These are phyloP conservation scores for Toxotes lorentzi DNA, from an alignment of 2,797 vertebrate genomes.

Conservation along the genomic window DNA sequence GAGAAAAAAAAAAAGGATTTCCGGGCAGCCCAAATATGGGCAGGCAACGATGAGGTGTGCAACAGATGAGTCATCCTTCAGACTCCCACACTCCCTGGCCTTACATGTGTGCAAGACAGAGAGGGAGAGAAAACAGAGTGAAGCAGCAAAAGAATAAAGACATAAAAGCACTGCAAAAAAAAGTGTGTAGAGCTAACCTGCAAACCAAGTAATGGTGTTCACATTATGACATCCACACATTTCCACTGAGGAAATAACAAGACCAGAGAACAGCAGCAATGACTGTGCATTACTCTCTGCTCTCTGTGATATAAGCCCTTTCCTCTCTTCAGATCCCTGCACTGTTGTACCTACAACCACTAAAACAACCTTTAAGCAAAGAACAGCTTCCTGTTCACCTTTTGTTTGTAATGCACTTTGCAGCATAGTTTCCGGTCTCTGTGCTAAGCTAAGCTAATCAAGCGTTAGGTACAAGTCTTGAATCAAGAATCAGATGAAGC, in stretches of 20 bases:
- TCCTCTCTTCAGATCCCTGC: slow-evolving; percentile 5
- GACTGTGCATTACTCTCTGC: slow-evolving; percentile 39
- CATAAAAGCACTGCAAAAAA: slow-evolving; percentile 58
- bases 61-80: slow-evolving; percentile 84
- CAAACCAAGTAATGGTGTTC: slow-evolving; percentile 55
- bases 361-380: background rate
- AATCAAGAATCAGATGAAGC: too few relatives aligned
- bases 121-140: slow-evolving; percentile 49
- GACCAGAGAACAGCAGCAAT: slow-evolving; percentile 14
- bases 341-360: background rate
- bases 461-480: too few relatives aligned
- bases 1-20: slow-evolving; percentile 64
- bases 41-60: slow-evolving; percentile 83
- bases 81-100: slow-evolving; percentile 76
- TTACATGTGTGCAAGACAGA: slow-evolving; percentile 75
- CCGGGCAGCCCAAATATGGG: slow-evolving; percentile 86
- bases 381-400: background rate
- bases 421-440: background rate
- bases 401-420: slow-evolving; percentile 15
- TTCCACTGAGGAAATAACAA: slow-evolving; percentile 38
- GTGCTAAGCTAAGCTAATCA: background rate
- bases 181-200: slow-evolving; percentile 34
- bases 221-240: slow-evolving; percentile 43
- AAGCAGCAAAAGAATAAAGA: slow-evolving; percentile 54
- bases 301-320: background rate